Percentiles rank a stretch among this genome's conserved stretches.
These are phyloP conservation scores for Acanthiza pusilla DNA, from an alignment of 2,797 vertebrate species.

Conservation along the genomic window DNA sequence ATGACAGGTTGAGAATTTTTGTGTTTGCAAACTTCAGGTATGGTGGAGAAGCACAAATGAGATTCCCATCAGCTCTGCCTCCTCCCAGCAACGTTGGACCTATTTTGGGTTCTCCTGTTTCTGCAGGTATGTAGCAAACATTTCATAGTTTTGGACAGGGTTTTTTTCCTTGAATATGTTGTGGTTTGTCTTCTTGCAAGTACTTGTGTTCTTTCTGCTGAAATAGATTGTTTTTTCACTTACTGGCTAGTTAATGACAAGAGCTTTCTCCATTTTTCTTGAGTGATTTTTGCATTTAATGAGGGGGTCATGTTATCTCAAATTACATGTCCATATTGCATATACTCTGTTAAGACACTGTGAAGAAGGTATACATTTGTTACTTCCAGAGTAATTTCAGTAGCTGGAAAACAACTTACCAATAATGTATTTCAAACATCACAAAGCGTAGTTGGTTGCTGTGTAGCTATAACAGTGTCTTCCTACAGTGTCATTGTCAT, in stretches of 20 bases:
- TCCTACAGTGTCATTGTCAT: neutral
- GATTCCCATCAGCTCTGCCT: slow-evolving; percentile 83
- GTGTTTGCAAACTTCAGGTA: slow-evolving; percentile 76
- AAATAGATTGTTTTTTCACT: neutral
- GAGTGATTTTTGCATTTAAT: neutral
- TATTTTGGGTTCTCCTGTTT: slow-evolving; percentile 82
- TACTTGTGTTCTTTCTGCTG: neutral
- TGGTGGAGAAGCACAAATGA: slow-evolving; percentile 96
- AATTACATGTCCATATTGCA: neutral
- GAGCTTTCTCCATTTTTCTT: neutral
- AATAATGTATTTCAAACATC: neutral
- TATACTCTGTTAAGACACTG: neutral
- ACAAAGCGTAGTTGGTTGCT: neutral
- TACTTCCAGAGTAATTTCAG: neutral
- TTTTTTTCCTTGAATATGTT: neutral
- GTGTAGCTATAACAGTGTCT: neutral
- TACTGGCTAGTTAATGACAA: neutral
- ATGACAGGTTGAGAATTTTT: neutral
- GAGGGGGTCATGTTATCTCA: neutral
- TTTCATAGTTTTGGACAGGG: neutral
- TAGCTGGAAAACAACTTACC: neutral
- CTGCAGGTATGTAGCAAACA: slow-evolving; percentile 66
- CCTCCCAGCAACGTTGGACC: slow-evolving; percentile 85
- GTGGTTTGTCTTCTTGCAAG: neutral
- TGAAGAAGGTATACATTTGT: neutral